These are phyloP conservation scores for Stomatorhinus walkeri DNA, from an alignment of 2,797 vertebrate genomes.

Conservation along the genomic window DNA sequence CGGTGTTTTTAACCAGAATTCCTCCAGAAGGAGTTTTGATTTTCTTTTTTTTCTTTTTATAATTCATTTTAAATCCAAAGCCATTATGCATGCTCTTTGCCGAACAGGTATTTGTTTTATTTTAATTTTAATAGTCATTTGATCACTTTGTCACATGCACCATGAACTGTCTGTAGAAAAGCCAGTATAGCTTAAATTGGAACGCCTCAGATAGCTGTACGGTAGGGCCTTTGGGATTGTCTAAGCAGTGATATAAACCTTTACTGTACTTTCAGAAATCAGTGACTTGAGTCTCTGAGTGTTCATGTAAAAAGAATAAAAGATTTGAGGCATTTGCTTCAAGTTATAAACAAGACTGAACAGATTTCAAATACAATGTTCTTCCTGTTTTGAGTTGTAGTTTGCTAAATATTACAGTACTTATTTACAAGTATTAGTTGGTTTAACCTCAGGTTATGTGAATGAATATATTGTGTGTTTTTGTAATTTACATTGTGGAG, in stretches of 20 bases:
- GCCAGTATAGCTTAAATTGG: conserved; percentile 8
- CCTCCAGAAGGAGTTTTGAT: conserved; percentile 49
- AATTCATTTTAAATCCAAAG: conserved; percentile 33
- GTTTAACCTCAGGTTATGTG: neutral
- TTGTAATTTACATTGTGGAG: neutral
- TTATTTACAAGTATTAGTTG: neutral
- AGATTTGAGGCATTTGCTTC: conserved; percentile 19
- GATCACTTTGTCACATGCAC: conserved; percentile 46
- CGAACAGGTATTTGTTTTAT: conserved; percentile 27
- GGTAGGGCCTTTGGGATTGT: neutral
- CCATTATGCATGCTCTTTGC: conserved; percentile 47
- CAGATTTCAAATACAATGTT: neutral
- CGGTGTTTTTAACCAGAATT: conserved; percentile 15
- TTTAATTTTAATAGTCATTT: conserved; percentile 34
- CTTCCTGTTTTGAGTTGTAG: neutral
- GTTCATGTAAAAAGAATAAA: conserved; percentile 35
- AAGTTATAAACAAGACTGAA: neutral
- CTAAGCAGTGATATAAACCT: neutral
- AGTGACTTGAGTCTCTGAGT: conserved; percentile 42
- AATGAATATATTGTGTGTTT: neutral
- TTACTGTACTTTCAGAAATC: conserved; percentile 11
- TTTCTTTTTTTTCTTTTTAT: conserved; percentile 42
- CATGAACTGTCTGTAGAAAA: conserved; percentile 27
- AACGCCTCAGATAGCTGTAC: neutral
- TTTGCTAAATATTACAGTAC: neutral